A percentile compares a stretch with the other conserved stretches of the same genome.
Conservation (phyloP, 2,797 vertebrate species). For the Hydrophis major region DNA sequence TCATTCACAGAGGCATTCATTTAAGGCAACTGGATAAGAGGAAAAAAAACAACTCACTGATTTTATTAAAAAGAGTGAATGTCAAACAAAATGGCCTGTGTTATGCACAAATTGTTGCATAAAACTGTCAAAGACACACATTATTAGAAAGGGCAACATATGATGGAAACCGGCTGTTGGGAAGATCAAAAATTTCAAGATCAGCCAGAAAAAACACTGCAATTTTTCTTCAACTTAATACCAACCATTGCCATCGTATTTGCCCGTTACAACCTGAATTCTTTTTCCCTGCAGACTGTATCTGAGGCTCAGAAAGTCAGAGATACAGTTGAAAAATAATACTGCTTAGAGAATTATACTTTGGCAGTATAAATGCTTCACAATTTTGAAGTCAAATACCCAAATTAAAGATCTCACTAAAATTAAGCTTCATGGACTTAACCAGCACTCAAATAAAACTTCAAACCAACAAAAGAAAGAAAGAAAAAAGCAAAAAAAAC, state of each 20-base stretch:
- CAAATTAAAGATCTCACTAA: conserved; percentile 53
- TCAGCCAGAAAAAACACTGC: conserved; percentile 36
- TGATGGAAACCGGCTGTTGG: conserved; percentile 19
- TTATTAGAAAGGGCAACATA: conserved; percentile 17
- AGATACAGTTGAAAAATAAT: conserved; percentile 56
- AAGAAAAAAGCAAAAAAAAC: neutral
- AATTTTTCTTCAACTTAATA: conserved; percentile 31
- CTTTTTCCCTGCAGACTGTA: conserved; percentile 59
- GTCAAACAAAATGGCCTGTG: conserved; percentile 18
- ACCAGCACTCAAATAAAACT: conserved; percentile 52
- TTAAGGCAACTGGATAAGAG: conserved; percentile 76
- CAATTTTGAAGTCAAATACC: conserved; percentile 56
- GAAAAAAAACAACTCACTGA: conserved; percentile 51
- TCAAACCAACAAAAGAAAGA: neutral
- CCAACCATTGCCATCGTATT: conserved; percentile 54
- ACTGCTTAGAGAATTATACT: conserved; percentile 60
- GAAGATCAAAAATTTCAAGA: conserved; percentile 50
- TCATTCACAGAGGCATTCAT: conserved; percentile 67
- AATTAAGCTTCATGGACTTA: conserved; percentile 53
- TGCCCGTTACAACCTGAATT: conserved; percentile 61
- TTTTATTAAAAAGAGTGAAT: conserved; percentile 57
- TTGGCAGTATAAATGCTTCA: conserved; percentile 63
- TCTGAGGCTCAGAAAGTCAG: conserved; percentile 28
- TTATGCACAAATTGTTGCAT: conserved; percentile 38
- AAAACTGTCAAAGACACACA: conserved; percentile 18